These are phyloP conservation scores for Ischnura elegans DNA, from an alignment of 2,888 invertebrate genomes.

Conservation along the genomic window DNA sequence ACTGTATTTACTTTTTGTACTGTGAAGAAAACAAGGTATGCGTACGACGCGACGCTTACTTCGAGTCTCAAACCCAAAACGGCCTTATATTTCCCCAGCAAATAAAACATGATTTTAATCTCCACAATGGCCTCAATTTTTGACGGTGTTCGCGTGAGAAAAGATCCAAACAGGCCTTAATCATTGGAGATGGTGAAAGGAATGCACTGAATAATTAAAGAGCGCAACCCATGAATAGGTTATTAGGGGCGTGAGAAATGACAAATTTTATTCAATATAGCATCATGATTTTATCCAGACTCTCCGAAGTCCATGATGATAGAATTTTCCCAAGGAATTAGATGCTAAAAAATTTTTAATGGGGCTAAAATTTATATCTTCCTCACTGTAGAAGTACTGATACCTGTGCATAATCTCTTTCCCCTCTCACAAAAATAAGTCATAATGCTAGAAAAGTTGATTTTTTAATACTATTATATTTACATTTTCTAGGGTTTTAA, in stretches of 20 bases:
- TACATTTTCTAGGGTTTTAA: no score
- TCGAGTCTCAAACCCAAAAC: neutral
- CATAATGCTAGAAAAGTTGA: no score
- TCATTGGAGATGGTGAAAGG: neutral
- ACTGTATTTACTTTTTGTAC: no score
- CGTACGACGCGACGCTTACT: neutral
- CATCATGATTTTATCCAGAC: neutral
- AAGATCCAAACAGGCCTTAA: neutral
- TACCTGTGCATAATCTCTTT: no score
- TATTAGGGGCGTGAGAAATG: neutral
- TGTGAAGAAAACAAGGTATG: neutral
- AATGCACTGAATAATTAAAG: neutral
- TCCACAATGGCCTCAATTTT: neutral
- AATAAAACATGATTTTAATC: neutral
- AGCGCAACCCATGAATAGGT: neutral
- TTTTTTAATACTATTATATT: no score
- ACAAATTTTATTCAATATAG: neutral
- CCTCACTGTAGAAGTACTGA: no score
- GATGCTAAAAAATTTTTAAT: no score
- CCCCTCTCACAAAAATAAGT: no score
- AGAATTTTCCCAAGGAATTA: no score
- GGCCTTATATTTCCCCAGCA: neutral
- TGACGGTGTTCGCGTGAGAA: neutral
- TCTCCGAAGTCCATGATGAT: neutral
- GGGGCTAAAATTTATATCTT: no score